Conservation (phyloP, 2,797 vertebrate genomes). For the Xyrichtys novacula region DNA sequence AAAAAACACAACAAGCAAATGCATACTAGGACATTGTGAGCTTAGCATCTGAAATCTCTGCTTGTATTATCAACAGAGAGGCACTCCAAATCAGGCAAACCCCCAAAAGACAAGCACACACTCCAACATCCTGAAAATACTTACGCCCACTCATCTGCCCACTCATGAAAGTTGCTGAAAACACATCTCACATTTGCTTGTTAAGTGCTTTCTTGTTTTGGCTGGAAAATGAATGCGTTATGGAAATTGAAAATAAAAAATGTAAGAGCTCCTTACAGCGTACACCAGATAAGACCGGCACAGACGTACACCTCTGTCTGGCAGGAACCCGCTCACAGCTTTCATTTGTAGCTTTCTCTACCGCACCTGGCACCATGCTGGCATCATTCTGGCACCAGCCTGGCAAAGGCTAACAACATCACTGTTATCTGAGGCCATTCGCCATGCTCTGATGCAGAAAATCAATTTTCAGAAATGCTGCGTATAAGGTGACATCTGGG, state of each 20-base stretch:
- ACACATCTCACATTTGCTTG: constrained; percentile 66
- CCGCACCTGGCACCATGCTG: constrained; percentile 73
- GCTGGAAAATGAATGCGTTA: constrained; percentile 61
- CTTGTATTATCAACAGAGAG: constrained; percentile 56
- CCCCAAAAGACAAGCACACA: constrained; percentile 63
- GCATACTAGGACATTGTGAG: constrained; percentile 22
- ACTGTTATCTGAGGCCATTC: constrained; percentile 69
- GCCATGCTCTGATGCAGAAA: constrained; percentile 69
- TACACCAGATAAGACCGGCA: constrained; percentile 72
- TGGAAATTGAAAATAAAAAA: constrained; percentile 75
- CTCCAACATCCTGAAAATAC: constrained; percentile 72
- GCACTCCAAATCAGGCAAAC: constrained; percentile 59
- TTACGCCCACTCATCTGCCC: constrained; percentile 61
- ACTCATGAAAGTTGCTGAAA: constrained; percentile 67
- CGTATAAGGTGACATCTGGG: constrained; percentile 55
- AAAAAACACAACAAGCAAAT: constrained; percentile 28
- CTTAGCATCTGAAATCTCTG: constrained; percentile 40
- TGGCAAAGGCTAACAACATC: constrained; percentile 67
- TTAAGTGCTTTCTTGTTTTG: constrained; percentile 75
- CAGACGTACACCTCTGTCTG: constrained; percentile 63
- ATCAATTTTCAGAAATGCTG: constrained; percentile 70
- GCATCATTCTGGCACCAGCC: constrained; percentile 59
- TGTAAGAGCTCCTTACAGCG: constrained; percentile 52
- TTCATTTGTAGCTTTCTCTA: constrained; percentile 62
- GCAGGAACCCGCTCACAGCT: constrained; percentile 63